phyloP scores from a whole-genome alignment of 2,113 vertebrate genomes.

The Gopherus evgoodei region DNA sequence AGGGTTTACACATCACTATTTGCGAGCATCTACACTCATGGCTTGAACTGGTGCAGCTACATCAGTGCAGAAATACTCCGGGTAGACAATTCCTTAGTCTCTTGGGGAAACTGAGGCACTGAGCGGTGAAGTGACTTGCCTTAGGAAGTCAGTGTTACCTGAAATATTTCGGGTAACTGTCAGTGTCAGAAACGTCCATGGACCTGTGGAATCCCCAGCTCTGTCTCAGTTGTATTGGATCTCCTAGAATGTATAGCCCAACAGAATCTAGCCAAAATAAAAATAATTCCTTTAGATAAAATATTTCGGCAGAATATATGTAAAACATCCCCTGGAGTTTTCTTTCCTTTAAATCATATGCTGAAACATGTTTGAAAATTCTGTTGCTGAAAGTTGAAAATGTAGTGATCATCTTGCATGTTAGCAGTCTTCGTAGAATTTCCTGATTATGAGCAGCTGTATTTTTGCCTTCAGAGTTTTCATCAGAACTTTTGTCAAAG shows the following conservation, averaged over 20 bases:
- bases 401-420: neutral
- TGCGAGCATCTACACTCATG: too few relatives aligned
- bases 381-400: conserved; percentile 19
- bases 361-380: neutral
- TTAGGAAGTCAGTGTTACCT: neutral
- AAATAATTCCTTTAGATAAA: conserved; percentile 36
- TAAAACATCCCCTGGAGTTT: conserved; percentile 30
- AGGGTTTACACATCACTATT: neutral
- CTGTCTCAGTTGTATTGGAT: accelerated
- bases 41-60: neutral
- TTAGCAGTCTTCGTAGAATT: neutral
- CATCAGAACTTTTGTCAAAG: neutral
- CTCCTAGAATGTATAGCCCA: neutral
- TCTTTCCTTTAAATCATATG: neutral
- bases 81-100: neutral
- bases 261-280: neutral
- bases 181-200: neutral
- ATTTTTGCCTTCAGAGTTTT: neutral
- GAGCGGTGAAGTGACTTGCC: accelerated
- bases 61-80: neutral
- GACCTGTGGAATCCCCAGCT: accelerated
- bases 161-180: neutral
- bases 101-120: neutral
- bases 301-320: conserved; percentile 42
- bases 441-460: conserved; percentile 9